These are phyloP conservation scores for Pristionchus arcanus DNA, from an alignment of 2,888 invertebrate genomes.

Conservation along the genomic window DNA sequence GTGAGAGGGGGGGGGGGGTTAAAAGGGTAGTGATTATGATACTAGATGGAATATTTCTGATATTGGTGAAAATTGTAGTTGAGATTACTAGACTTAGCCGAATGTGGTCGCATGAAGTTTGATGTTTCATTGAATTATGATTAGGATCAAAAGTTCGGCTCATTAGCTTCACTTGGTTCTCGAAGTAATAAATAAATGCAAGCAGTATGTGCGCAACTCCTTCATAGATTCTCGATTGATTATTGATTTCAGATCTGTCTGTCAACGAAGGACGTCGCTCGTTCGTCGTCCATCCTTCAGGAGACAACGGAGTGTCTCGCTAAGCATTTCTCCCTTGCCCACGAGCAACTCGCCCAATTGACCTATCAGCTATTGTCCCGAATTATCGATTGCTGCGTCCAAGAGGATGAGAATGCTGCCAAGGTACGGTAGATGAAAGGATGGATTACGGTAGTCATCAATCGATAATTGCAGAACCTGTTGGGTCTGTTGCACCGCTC, in stretches of 20 bases:
- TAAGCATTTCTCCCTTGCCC: conserved; percentile 68
- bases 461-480: conserved; percentile 57
- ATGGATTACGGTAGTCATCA: conserved; percentile 21
- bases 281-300: conserved; percentile 58
- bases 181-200: too few relatives aligned
- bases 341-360: conserved; percentile 68
- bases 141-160: too few relatives aligned
- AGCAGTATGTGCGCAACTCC: too few relatives aligned
- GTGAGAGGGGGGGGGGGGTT: conserved; percentile 51
- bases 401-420: conserved; percentile 65
- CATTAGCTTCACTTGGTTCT: too few relatives aligned
- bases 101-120: too few relatives aligned
- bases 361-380: conserved; percentile 64
- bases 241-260: conserved; percentile 62
- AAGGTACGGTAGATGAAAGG: conserved; percentile 41
- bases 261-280: conserved; percentile 66
- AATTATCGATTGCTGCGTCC: conserved; percentile 67
- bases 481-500: conserved; percentile 63
- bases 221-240: too few relatives aligned
- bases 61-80: too few relatives aligned
- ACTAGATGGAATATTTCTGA: too few relatives aligned
- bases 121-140: too few relatives aligned
- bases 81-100: too few relatives aligned
- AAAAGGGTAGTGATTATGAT: too few relatives aligned
- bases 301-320: conserved; percentile 68